Evolutionary conservation across 2,888 invertebrate species (phyloP), one percentile per base, ranked within the genome.

Genomic region (Plebejus melissa): DNA sequence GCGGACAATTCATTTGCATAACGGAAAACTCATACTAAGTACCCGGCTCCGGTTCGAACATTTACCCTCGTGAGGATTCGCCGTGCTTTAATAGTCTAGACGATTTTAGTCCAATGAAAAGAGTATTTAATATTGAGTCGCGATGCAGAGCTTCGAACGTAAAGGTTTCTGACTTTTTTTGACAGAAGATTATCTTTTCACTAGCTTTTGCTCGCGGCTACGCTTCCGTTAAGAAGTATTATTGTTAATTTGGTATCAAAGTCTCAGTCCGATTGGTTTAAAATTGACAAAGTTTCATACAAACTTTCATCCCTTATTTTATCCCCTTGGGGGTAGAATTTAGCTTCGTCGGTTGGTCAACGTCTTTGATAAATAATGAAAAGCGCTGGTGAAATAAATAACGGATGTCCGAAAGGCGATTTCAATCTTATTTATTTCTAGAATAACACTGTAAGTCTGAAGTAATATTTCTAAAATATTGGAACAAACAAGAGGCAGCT

Each of bases 401-500:
- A 50, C 4, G 13, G 13, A 57, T 16, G n/a, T n/a, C 0, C 5
- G 57, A n/a, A 16, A n/a, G 11, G 5, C 57, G n/a, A n/a, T 57
- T 57, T 57, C 16, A 57, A n/a, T 57, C n/a, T n/a, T n/a, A 57
- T 57, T 57, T 57, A 16, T 57, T n/a, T 16, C 16, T 22, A n/a
- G n/a, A 60, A 60, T 28, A 60, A 28, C 28, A 60, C 32, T 22
- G 22, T 22, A 65, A 65, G 65, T 65, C 22, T 58, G 32, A 32
- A 65, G 32, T 32, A 32, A 32, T 32, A 13, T 65, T 13, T 13
- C 50, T 32, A 16, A 72, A 72, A 72, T 50, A 72, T 50, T 46
- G 54, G 38, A 58, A 57, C 38, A 60, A 74, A 74, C 58, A 74
- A n/a, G 38, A 65, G 65, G 65, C 60, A 60, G 28, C 84, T 86